Base-by-base conservation (phyloP, 1,140 invertebrate species). In the Hylaeus volcanicus region DNA sequence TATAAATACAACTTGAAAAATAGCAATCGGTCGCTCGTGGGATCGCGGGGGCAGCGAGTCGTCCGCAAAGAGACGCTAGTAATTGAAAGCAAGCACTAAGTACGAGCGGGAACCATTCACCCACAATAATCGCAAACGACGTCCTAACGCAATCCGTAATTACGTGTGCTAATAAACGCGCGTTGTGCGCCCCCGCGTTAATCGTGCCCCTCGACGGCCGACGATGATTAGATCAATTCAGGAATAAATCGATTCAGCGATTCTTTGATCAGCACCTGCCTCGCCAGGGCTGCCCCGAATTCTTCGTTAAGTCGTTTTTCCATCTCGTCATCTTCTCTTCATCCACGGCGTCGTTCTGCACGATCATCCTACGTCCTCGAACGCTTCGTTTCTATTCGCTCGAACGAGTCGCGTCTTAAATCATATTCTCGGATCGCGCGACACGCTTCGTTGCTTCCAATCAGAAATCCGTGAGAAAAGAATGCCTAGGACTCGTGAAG, bases 221-320 rank as follows among this genome's bases (percentile, higher is more conserved):
- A 43, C 79, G 84, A 71, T 86, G 84, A 86, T 86, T 86, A 86
- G 83, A 86, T 86, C 83, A 74, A 82, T 86, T 86, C 84, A 86
- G 64, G 61, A 63, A 72, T 86, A 85, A 86, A 86, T 86, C 84
- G 84, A 86, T 86, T 86, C 84, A 82, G 43, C 53, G 74, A 86
- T 79, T 86, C 84, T 86, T 85, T 78, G 84, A 85, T 71, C 79
- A 65, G 65, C 83, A 86, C 63, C 84, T 85, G 84, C 48, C 70
- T 71, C 74, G 78, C 76, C 64, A 8, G 72, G 74, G 63, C 73
- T 81, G 65, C 83, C 70, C 79, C 83, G 83, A 86, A 86, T 86
- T 86, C 84, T 86, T 86, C 83, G 82, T 86, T 84, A 86, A 85
- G 79, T 61, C 83, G 83, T 65, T 72, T 82, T 86, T 86, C 84